Evolutionary conservation across 1,140 invertebrate genomes (phyloP), one percentile per base, ranked within the genome.

Genomic region (Hestina assimilis): DNA sequence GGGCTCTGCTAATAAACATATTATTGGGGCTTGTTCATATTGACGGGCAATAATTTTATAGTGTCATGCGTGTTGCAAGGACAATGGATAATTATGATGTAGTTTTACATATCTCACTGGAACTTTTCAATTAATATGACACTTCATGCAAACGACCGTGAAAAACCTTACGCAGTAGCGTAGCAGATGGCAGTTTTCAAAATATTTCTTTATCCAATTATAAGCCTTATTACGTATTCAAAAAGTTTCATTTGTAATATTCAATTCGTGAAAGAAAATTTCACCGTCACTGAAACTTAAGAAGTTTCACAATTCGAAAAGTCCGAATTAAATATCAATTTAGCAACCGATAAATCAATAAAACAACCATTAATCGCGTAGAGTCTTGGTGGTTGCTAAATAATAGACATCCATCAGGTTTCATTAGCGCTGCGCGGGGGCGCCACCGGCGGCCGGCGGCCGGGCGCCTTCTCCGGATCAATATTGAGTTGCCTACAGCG

Each of bases 331-430:
- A 83, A 79, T 76, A 75, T 79, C 78, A 80, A 79, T 75, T 79
- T 71, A 54, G 65, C 68, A 57, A 65, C 65, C 72, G 70, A 80
- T 83, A 81, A 83, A 86, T 83, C 83, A 82, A 86, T 86, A 86
- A 79, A 80, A 74, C 69, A 61, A 64, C 77, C 76, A 86, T 83
- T 81, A 83, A 86, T 86, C 69, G 74, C 78, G 70, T 66, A 73
- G 40, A 35, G 21, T 57, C 72, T 64, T 64, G 68, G 54, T 66
- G 33, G 33, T 38, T 38, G 33, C 73, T 86, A 83, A 83, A 85
- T 87, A 85, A 87, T 85, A 80, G 75, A 83, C 72, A 64, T 59
- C 75, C 71, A 83, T 86, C 75, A 77, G 73, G 52, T 87, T 63
- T 85, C 73, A 85, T 87, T 83, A 84, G 63, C 68, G 66, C 58